Percentiles rank a stretch among this genome's conserved stretches.
Conservation (phyloP, 1,140 invertebrate species). For the Drosophila ambigua region DNA sequence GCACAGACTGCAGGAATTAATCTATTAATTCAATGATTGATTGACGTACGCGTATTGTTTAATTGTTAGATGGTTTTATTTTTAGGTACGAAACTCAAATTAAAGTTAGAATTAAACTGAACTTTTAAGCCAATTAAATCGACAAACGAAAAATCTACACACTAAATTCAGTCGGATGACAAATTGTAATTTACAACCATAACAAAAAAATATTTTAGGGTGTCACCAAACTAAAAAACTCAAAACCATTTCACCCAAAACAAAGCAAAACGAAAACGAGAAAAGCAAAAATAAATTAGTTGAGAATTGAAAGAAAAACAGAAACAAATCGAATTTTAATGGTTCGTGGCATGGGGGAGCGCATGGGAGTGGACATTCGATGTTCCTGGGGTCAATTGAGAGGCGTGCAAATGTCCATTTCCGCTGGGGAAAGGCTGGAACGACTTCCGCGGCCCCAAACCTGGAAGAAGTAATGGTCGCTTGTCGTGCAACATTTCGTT, state of each 20-base stretch:
- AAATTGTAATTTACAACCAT: constrained; percentile 62
- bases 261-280: constrained; percentile 40
- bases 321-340: constrained; percentile 50
- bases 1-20: constrained; percentile 64
- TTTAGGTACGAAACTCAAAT: constrained; percentile 36
- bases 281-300: constrained; percentile 75
- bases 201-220: constrained; percentile 66
- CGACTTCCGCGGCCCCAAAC: constrained; percentile 5
- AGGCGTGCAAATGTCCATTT: constrained; percentile 69
- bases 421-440: constrained; percentile 26
- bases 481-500: constrained; percentile 53
- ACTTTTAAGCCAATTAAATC: constrained; percentile 55
- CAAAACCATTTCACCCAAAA: constrained; percentile 51
- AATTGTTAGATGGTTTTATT: constrained; percentile 59
- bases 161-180: constrained; percentile 24
- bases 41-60: constrained; percentile 43
- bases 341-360: constrained; percentile 3
- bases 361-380: no score
- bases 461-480: constrained; percentile 54
- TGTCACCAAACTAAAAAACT: constrained; percentile 73
- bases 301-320: constrained; percentile 74
- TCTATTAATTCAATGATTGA: constrained; percentile 41
- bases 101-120: constrained; percentile 34
- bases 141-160: not conserved
- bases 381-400: constrained; percentile 42